Percentiles rank a stretch among this genome's conserved stretches.
phyloP scores from a whole-genome alignment of 1,140 invertebrate species.

The Leptinotarsa undecemlineata region DNA sequence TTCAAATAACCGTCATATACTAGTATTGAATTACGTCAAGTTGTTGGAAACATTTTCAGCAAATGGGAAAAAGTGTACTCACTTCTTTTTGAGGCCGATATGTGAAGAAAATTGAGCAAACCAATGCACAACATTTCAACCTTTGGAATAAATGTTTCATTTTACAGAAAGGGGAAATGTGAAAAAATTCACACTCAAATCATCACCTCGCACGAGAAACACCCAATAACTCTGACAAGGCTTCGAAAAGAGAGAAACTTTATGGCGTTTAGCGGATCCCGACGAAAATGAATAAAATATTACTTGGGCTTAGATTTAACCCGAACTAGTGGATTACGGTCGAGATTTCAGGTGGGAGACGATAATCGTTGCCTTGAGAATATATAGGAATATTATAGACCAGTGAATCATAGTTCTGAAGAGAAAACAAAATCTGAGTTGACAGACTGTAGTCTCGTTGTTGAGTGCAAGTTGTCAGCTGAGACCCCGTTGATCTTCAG shows the following conservation, averaged over 20 bases:
- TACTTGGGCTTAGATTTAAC: not conserved
- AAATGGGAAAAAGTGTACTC: no score
- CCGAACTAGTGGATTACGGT: not conserved
- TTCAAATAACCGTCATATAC: no score
- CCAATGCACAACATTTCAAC: not conserved
- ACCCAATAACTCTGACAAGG: not conserved
- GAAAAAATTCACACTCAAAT: not conserved
- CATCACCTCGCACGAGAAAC: not conserved
- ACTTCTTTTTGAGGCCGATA: no score
- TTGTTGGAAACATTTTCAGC: no score
- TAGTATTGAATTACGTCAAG: no score
- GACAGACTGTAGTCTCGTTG: no score
- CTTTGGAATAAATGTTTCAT: not conserved
- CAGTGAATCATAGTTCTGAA: not conserved
- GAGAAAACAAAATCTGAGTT: no score
- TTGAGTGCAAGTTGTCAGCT: no score
- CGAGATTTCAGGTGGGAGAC: constrained; percentile 2
- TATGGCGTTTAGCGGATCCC: not conserved
- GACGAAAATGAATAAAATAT: constrained; percentile 1
- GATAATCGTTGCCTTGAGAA: constrained; percentile 2
- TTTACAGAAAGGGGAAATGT: not conserved
- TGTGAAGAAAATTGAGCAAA: not conserved
- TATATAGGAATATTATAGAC: not conserved
- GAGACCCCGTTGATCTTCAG: no score
- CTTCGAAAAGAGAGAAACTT: not conserved